A percentile compares a stretch with the other conserved stretches of the same genome.
phyloP scores from a whole-genome alignment of 2,888 invertebrate genomes.

The Diadromus collaris region DNA sequence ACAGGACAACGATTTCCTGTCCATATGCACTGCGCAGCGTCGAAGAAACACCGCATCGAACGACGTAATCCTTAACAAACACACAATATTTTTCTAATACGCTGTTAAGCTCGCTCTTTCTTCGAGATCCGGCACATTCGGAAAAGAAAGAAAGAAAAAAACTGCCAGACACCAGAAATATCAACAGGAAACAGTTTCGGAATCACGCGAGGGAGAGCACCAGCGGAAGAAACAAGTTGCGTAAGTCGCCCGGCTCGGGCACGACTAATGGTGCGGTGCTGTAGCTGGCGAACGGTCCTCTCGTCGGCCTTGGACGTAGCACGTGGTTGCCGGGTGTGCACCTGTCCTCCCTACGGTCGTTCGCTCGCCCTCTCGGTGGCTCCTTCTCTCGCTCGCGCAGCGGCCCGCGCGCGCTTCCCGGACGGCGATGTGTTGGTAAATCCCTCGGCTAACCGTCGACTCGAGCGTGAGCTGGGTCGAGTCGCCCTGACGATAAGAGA shows the following conservation, averaged over 20 bases:
- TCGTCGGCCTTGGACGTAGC: constrained; percentile 75
- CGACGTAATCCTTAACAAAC: background rate
- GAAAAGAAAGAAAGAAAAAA: background rate
- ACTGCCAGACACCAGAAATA: background rate
- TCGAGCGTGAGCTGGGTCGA: background rate
- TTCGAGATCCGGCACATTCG: background rate
- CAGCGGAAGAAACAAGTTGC: constrained; percentile 31
- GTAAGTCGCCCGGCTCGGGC: constrained; percentile 33
- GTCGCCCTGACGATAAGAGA: constrained; percentile 37
- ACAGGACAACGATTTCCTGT: background rate
- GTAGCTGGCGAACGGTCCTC: constrained; percentile 62
- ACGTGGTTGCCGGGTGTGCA: constrained; percentile 73
- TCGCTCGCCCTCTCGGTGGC: constrained; percentile 43
- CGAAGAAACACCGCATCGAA: background rate
- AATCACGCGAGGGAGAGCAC: background rate
- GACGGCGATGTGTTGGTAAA: background rate
- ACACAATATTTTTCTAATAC: background rate
- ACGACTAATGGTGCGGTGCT: constrained; percentile 45
- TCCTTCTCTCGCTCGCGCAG: constrained; percentile 31
- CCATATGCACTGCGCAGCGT: background rate
- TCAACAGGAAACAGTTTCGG: constrained; percentile 2
- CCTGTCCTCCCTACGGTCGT: constrained; percentile 57
- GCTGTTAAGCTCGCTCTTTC: background rate
- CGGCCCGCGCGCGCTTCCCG: constrained; percentile 12
- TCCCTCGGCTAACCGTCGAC: background rate